Conservation (phyloP, 2,113 vertebrate species). For the Mustelus asterias region DNA sequence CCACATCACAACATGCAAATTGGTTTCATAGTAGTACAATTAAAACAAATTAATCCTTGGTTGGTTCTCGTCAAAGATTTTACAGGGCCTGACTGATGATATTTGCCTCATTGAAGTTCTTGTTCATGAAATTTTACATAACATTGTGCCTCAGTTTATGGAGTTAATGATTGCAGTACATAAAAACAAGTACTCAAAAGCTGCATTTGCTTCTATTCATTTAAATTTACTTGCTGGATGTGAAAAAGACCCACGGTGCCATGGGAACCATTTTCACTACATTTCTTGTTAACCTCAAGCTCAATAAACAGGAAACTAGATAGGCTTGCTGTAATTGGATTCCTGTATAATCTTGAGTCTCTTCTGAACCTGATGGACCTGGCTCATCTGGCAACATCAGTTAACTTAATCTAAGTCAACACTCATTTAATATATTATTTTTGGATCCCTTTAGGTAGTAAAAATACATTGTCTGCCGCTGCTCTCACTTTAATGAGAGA, state of each 20-base stretch:
- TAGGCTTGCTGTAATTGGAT: conserved; percentile 59
- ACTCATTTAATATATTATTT: conserved; percentile 57
- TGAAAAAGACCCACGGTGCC: conserved; percentile 16
- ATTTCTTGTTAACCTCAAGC: conserved; percentile 79
- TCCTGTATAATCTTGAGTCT: conserved; percentile 55
- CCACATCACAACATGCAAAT: conserved; percentile 39
- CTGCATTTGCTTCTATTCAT: conserved; percentile 21
- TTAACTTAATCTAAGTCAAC: conserved; percentile 48
- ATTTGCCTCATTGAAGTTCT: neutral
- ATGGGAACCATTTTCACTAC: conserved; percentile 55
- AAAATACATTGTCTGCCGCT: conserved; percentile 47
- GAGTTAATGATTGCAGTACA: conserved; percentile 12
- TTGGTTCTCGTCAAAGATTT: conserved; percentile 1
- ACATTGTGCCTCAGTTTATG: neutral
- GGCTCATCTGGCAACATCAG: conserved; percentile 51
- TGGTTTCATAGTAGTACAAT: conserved; percentile 19
- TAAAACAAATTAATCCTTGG: neutral
- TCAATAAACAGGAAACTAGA: conserved; percentile 58
- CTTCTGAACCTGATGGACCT: conserved; percentile 51
- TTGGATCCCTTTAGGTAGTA: conserved; percentile 47
- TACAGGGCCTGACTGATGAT: neutral
- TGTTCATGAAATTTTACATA: neutral
- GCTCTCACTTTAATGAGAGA: conserved; percentile 48
- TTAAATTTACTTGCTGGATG: conserved; percentile 24
- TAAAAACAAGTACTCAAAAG: conserved; percentile 25